These are phyloP conservation scores for Chrysaora quinquecirrha DNA, from an alignment of 30 jellyfish, hydroid and myxozoan genomes.

Conservation along the genomic window DNA sequence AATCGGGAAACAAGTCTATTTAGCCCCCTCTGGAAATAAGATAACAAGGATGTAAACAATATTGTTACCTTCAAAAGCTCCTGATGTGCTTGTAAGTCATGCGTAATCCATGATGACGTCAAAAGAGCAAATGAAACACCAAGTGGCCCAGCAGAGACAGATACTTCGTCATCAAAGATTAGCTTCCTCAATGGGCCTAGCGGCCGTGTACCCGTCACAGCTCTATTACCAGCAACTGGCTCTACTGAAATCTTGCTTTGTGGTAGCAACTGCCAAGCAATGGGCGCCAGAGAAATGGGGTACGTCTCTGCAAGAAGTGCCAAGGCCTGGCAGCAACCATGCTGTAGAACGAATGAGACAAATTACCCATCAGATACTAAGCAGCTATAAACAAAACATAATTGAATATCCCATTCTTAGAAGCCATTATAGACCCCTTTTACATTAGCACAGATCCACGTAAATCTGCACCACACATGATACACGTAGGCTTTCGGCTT, in stretches of 20 bases:
- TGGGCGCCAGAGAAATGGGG: constrained; percentile 83
- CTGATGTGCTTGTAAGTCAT: constrained; percentile 94
- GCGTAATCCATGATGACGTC: constrained; percentile 87
- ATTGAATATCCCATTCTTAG: too few species aligned
- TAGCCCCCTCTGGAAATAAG: too few species aligned
- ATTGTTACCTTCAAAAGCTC: constrained; percentile 82
- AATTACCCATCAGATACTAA: too few species aligned
- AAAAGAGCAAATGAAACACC: constrained; percentile 58
- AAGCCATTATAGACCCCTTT: too few species aligned
- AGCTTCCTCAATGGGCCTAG: constrained; percentile 75
- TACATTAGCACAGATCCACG: too few species aligned
- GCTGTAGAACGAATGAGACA: too few species aligned
- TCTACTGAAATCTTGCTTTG: constrained; percentile 50
- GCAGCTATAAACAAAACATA: too few species aligned
- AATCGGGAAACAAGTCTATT: too few species aligned
- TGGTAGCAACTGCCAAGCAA: constrained; percentile 95
- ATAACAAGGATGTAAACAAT: too few species aligned
- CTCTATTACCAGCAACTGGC: constrained; percentile 39
- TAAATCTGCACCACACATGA: too few species aligned
- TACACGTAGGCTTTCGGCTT: too few species aligned
- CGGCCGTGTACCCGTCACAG: constrained; percentile 46
- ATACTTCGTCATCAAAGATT: constrained; percentile 51
- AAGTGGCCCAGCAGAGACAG: constrained; percentile 72
- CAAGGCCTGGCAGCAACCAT: constrained; percentile 91
- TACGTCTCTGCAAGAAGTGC: constrained; percentile 79